Conservation (phyloP, 2,797 vertebrate genomes). For the Onychomys leucogaster region DNA sequence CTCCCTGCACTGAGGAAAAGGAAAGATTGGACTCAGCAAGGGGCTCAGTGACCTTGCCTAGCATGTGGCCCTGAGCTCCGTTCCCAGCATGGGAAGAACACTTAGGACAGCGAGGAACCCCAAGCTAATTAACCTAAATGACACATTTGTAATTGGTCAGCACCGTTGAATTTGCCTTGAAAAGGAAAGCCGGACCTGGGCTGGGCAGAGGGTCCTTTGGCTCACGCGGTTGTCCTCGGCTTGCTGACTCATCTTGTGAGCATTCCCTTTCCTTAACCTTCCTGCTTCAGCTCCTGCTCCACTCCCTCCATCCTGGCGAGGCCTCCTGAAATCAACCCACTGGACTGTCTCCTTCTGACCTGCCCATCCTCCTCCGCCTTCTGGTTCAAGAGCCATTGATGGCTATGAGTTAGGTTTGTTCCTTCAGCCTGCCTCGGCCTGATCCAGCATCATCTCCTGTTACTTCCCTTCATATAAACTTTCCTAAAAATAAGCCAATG, state of each 20-base stretch:
- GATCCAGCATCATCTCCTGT: background rate
- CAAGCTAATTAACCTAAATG: background rate
- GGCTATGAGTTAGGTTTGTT: background rate
- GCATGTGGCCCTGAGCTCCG: background rate
- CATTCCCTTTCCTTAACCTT: background rate
- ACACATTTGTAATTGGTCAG: background rate
- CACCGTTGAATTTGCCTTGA: background rate
- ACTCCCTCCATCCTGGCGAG: background rate
- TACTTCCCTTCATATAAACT: background rate
- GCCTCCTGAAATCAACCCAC: background rate
- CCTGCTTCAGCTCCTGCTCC: background rate
- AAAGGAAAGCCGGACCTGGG: background rate
- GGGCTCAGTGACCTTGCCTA: too few relatives aligned
- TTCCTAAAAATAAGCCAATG: background rate
- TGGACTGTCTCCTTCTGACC: background rate
- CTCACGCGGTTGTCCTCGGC: background rate
- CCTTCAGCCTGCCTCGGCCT: background rate
- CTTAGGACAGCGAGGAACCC: background rate
- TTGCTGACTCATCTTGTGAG: background rate
- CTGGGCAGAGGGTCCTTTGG: background rate
- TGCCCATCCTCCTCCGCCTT: too few relatives aligned
- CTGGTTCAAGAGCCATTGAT: background rate
- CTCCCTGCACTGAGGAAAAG: background rate
- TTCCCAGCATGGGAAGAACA: too few relatives aligned
- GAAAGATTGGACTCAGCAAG: background rate